A percentile compares a stretch with the other conserved stretches of the same genome.
Evolutionary conservation across 2,113 vertebrate genomes (phyloP).

Genomic region (Sinocyclocheilus anophthalmus): DNA sequence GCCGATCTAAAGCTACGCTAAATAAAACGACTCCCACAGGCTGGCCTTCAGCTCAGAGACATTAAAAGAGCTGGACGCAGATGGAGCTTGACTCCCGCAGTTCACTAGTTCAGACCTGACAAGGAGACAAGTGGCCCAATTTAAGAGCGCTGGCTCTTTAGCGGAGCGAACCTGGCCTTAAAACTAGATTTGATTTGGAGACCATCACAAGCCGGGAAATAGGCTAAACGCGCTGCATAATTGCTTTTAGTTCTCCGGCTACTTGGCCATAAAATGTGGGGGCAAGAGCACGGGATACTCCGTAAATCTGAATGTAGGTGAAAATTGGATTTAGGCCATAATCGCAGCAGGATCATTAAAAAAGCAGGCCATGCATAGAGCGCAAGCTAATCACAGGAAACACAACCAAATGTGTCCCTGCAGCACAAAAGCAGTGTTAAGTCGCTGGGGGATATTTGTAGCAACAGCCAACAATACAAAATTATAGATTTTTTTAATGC

Average conservation of each 20-base stretch:
- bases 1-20: neutral
- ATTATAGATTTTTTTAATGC: no score
- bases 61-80: neutral
- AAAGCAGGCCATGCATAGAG: conserved; percentile 26
- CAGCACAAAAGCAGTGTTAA: no score
- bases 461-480: no score
- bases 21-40: neutral
- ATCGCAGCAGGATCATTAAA: conserved; percentile 48
- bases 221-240: conserved; percentile 53
- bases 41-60: neutral
- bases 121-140: conserved; percentile 57
- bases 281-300: conserved; percentile 24
- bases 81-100: conserved; percentile 10
- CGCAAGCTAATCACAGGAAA: neutral
- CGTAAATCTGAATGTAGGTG: conserved; percentile 55
- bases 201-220: conserved; percentile 49
- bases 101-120: conserved; percentile 59
- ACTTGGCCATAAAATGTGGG: conserved; percentile 41
- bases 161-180: conserved; percentile 47
- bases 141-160: conserved; percentile 51
- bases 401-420: neutral
- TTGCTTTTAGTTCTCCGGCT: conserved; percentile 55
- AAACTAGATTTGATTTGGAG: conserved; percentile 59
- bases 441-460: no score
- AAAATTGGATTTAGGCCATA: conserved; percentile 58